Evolutionary conservation across 2,113 vertebrate genomes (phyloP), one percentile per base, ranked within the genome.

Genomic region (Uropsilus gracilis): DNA sequence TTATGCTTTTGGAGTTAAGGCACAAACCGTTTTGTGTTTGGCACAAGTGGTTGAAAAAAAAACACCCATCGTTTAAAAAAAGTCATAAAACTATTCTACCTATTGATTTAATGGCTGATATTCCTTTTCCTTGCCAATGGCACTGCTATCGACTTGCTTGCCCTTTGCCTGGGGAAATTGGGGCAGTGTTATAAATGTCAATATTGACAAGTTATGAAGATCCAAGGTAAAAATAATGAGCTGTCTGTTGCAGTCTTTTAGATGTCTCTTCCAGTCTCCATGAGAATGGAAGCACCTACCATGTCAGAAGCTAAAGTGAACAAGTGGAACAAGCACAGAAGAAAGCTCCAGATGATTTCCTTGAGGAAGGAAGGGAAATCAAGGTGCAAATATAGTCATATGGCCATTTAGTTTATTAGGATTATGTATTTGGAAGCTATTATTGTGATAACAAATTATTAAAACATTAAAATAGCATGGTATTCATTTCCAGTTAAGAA

Each of bases 71-170:
- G 83, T 73, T 73, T 83, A 75, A 48, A 73, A 24, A 26, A 82
- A 57, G 53, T 82, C 16, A 55, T 28, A 50, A 4, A 44, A 8
- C 24, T 48, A 77, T 17, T 0, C 46, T 50, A n/a, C 32, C 66
- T 73, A 86, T 82, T 93, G 78, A 85, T 92, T 86, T 80, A 42
- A 77, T 48, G 48, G 10, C 37, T 68, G 34, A 6, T 92, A 81
- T 81, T 48, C 8, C 20, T 73, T 59, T 92, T 86, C 50, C 63
- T 90, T 88, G 55, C 44, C 68, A 46, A 37, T 63, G 82, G 78
- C 24, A 50, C 48, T 53, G 26, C 86, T 92, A 57, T 91, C 57
- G 73, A 87, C 91, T 86, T 57, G 55, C 89, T 93, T 92, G 24
- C 48, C 42, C 72, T 92, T 94, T 90, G 34, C 63, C 78, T 89